Conservation (phyloP, 2,797 vertebrate species). For the Sebastes kiyomatsui region DNA sequence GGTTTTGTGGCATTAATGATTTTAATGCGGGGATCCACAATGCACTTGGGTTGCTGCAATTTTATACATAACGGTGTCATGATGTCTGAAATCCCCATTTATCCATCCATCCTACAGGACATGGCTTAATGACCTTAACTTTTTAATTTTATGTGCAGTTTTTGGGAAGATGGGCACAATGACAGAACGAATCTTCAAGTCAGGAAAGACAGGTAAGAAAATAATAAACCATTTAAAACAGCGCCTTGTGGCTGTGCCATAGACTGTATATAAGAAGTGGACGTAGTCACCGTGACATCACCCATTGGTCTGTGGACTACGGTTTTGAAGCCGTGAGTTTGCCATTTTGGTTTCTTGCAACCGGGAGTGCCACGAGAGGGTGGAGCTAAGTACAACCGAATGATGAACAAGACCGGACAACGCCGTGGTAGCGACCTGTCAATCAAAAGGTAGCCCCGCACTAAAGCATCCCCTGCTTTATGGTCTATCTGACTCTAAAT, state of each 20-base stretch:
- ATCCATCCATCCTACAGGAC: background rate
- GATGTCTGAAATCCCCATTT: background rate
- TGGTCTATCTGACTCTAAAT: too few relatives aligned
- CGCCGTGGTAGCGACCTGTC: too few relatives aligned
- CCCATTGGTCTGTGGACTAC: rapidly evolving
- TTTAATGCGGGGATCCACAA: background rate
- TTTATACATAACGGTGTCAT: background rate
- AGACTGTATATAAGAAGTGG: background rate
- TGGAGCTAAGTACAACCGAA: background rate
- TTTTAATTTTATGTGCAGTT: background rate
- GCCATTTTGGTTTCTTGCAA: background rate
- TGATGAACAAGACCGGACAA: background rate
- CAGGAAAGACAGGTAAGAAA: background rate
- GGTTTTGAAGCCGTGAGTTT: background rate
- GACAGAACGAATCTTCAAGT: background rate
- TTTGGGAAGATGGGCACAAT: background rate
- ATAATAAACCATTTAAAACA: background rate
- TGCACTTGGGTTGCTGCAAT: background rate
- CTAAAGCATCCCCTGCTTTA: too few relatives aligned
- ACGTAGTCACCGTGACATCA: background rate
- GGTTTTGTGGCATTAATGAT: too few relatives aligned
- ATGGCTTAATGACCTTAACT: background rate
- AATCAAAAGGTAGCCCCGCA: too few relatives aligned
- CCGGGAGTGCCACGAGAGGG: background rate
- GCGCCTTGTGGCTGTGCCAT: background rate